Percentiles rank a stretch among this genome's conserved stretches.
These are phyloP conservation scores for Andinoacara biseriatus DNA, from an alignment of 2,113 vertebrate genomes.

Conservation along the genomic window DNA sequence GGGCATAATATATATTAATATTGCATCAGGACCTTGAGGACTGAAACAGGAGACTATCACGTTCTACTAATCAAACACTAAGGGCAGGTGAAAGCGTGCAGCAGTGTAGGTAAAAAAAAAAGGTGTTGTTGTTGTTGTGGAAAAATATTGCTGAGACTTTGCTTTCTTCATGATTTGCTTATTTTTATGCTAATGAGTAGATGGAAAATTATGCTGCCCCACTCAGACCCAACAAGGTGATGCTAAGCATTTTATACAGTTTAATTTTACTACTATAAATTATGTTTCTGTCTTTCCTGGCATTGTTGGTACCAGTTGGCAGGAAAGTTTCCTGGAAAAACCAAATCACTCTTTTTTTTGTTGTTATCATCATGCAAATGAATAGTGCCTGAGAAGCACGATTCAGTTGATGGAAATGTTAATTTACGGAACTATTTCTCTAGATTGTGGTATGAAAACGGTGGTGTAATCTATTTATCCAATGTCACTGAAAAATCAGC, in stretches of 20 bases:
- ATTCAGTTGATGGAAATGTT: too few species aligned
- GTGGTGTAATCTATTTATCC: background rate
- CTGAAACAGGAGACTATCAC: conserved; percentile 22
- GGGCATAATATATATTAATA: conserved; percentile 28
- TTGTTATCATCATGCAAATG: too few species aligned
- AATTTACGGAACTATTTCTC: too few species aligned
- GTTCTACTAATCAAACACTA: background rate
- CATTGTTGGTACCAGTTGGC: too few species aligned
- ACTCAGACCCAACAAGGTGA: background rate
- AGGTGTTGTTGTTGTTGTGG: background rate
- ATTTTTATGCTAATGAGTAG: background rate
- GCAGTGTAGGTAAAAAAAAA: background rate
- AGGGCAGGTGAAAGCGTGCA: background rate
- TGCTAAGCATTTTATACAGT: background rate
- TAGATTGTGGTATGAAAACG: background rate
- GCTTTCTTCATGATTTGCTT: background rate
- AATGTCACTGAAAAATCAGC: background rate
- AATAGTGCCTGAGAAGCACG: too few species aligned
- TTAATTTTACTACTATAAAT: too few species aligned
- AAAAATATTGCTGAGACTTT: background rate
- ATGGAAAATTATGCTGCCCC: too few species aligned
- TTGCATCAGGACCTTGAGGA: conserved; percentile 2
- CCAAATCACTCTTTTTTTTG: too few species aligned
- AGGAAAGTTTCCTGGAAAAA: too few species aligned
- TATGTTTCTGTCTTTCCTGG: too few species aligned